Evolutionary conservation across 2,113 vertebrate species (phyloP).

Genomic region (Tachysurus vachellii): DNA sequence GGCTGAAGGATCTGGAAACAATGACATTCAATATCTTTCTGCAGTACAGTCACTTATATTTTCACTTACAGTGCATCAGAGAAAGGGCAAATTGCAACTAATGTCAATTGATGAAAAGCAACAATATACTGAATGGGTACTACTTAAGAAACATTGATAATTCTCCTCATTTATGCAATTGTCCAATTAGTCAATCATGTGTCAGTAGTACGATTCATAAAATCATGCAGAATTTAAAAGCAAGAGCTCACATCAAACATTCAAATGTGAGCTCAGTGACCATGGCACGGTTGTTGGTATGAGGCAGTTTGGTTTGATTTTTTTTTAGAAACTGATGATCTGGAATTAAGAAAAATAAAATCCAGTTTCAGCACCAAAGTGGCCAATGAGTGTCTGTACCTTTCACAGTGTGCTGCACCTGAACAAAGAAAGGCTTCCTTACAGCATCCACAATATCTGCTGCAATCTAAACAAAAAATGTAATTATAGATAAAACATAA

Average conservation of each 20-base stretch:
- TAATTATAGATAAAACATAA: background rate
- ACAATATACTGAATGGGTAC: background rate
- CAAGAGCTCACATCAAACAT: background rate
- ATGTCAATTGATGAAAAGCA: background rate
- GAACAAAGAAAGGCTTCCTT: constrained; percentile 68
- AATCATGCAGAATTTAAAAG: background rate
- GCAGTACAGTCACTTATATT: background rate
- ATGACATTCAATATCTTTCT: background rate
- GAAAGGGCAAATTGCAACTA: background rate
- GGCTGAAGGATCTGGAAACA: constrained; percentile 2
- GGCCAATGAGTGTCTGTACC: constrained; percentile 47
- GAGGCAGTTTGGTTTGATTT: background rate
- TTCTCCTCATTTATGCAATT: background rate
- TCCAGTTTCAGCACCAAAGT: background rate
- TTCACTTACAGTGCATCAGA: background rate
- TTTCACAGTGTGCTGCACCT: constrained; percentile 50
- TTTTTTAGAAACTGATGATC: background rate
- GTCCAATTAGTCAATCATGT: background rate
- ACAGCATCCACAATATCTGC: constrained; percentile 73
- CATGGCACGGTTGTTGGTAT: background rate
- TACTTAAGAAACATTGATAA: background rate
- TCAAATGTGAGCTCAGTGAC: background rate
- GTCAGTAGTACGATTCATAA: background rate
- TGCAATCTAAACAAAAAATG: constrained; percentile 66
- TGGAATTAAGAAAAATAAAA: background rate